Evolutionary conservation across 2,797 vertebrate species (phyloP), one percentile per base, ranked within the genome.

Genomic region (Hypotaenidia okinawae): DNA sequence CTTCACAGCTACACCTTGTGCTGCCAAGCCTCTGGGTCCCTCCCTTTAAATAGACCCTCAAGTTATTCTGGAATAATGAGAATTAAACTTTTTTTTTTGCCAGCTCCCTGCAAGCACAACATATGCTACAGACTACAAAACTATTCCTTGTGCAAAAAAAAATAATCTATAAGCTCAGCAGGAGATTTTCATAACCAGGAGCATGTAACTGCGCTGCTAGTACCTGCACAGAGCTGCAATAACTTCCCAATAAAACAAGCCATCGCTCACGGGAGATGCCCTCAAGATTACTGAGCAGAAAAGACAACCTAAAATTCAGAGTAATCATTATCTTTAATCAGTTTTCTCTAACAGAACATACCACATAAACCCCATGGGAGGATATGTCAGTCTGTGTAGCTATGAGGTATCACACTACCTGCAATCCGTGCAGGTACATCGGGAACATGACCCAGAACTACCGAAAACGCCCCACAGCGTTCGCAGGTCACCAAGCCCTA

Each of bases 21-120:
- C 72, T 91, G 84, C 67, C 22, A 35, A 47, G 30, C 37, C 30
- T 58, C 23, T n/a, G 18, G 4, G 27, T 61, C 13, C 57, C 23
- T 62, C 62, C 24, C 88, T 95, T 91, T 95, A 94, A 93, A 82
- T 6, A 8, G 13, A 43, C 67, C 32, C 41, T 72, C 69, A 84
- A 58, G 33, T 72, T 66, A 66, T 12, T 16, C 23, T 21, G 14
- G 66, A 86, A 66, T 81, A 76, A 78, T 82, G 62, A 88, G 63
- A 88, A 86, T 27, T 18, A 15, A 10, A 24, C 72, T 82, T 59
- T 57, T 90, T 57, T 90, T 72, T n/a, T 23, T 32, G 77, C 80
- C 86, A 89, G 62, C 85, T 82, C 87, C 92, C 93, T 79, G 80
- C 69, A 67, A 96, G 79, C 73, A 86, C 54, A 91, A 55, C 90